A percentile compares a stretch with the other conserved stretches of the same genome.
Conservation (phyloP, 2,797 vertebrate genomes). For the Perodicticus potto region DNA sequence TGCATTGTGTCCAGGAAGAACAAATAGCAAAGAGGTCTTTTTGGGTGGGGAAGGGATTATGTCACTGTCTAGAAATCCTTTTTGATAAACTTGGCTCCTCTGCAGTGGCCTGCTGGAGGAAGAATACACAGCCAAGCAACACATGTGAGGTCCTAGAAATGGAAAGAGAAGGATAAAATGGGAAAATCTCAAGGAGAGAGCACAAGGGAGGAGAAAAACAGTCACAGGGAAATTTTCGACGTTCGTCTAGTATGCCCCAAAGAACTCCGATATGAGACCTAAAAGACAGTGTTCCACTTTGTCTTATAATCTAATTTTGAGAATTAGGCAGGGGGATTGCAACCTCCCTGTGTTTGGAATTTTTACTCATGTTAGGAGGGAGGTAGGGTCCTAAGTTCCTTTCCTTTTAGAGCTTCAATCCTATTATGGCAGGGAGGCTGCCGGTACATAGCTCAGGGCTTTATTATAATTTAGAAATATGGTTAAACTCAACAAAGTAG, state of each 20-base stretch:
- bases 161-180: slow-evolving; percentile 8
- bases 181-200: neutral
- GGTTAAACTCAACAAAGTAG: slow-evolving; percentile 10
- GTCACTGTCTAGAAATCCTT: slow-evolving; percentile 78
- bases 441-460: neutral
- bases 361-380: neutral
- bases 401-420: slow-evolving; percentile 46
- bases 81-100: slow-evolving; percentile 69
- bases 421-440: neutral
- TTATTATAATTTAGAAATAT: slow-evolving; percentile 42
- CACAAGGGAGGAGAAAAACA: neutral
- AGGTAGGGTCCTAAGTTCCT: neutral
- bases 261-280: neutral
- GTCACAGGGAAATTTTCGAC: neutral
- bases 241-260: neutral
- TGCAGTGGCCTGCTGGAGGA: neutral
- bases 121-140: slow-evolving; percentile 36
- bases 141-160: slow-evolving; percentile 44
- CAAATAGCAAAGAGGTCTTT: slow-evolving; percentile 61
- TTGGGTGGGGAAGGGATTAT: slow-evolving; percentile 73
- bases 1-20: slow-evolving; percentile 52
- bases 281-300: neutral
- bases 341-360: slow-evolving; percentile 22
- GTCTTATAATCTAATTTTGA: slow-evolving; percentile 35
- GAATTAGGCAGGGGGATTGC: neutral